A percentile compares a stretch with the other conserved stretches of the same genome.
Evolutionary conservation across 2,113 vertebrate species (phyloP).

Genomic region (Pan paniscus): DNA sequence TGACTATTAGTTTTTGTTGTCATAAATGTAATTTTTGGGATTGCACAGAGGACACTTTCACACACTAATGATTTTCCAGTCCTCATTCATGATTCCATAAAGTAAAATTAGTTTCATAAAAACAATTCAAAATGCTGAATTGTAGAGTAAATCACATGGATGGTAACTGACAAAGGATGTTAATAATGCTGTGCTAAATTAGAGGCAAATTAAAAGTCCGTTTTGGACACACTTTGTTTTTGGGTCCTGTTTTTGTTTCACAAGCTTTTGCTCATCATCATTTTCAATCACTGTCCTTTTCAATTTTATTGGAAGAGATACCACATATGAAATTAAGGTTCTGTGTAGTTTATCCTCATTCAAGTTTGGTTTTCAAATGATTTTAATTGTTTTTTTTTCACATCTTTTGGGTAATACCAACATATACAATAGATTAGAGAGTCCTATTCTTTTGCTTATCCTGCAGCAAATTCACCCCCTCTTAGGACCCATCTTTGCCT

Average conservation of each 20-base stretch:
- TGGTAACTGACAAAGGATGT: background rate
- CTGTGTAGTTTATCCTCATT: background rate
- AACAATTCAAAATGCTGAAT: background rate
- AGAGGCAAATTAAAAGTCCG: background rate
- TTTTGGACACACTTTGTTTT: background rate
- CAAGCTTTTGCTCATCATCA: background rate
- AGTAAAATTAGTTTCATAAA: background rate
- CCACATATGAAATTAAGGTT: background rate
- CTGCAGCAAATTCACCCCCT: background rate
- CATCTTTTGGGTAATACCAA: background rate
- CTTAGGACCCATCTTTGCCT: too few species aligned
- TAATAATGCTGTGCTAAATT: background rate
- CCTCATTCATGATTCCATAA: background rate
- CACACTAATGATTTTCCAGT: background rate
- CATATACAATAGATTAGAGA: background rate
- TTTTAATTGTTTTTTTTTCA: background rate
- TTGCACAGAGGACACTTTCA: background rate
- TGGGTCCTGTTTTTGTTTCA: background rate
- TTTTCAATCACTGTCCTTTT: background rate
- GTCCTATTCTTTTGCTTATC: background rate
- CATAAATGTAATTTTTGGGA: background rate
- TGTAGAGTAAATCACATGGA: background rate
- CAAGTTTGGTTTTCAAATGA: background rate
- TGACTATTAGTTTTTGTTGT: background rate
- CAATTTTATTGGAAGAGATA: background rate